phyloP scores from a whole-genome alignment of 2,888 invertebrate genomes.

The Pelosia muscerda region DNA sequence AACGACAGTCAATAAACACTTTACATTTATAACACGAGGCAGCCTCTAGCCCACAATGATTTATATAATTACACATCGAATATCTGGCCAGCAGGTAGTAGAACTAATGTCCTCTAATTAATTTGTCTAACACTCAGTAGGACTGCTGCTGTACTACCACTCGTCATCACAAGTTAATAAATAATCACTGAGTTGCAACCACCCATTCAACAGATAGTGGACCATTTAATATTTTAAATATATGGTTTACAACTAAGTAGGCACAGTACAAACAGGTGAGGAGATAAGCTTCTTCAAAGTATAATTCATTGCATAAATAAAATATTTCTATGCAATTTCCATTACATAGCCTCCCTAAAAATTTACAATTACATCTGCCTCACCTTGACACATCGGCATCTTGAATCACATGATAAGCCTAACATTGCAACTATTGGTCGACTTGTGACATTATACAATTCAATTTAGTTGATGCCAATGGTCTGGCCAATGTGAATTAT shows the following conservation, averaged over 20 bases:
- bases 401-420: conserved; percentile 68
- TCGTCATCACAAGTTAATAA: conserved; percentile 65
- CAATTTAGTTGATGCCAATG: conserved; percentile 68
- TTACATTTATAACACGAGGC: conserved; percentile 57
- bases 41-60: conserved; percentile 50
- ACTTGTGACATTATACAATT: conserved; percentile 69
- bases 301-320: conserved; percentile 76
- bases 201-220: conserved; percentile 67
- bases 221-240: conserved; percentile 69
- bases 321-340: conserved; percentile 71
- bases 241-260: conserved; percentile 73
- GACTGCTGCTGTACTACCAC: conserved; percentile 69
- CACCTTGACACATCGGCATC: conserved; percentile 64
- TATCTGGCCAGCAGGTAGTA: conserved; percentile 65
- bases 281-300: conserved; percentile 76
- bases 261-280: conserved; percentile 78
- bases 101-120: conserved; percentile 45
- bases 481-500: conserved; percentile 53
- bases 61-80: conserved; percentile 54
- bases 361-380: conserved; percentile 67
- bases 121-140: conserved; percentile 59
- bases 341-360: conserved; percentile 70
- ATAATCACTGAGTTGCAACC: conserved; percentile 73
- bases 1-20: conserved; percentile 79
- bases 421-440: conserved; percentile 66